phyloP scores from a whole-genome alignment of 1,140 invertebrate genomes.

The Drosophila rhopaloa region DNA sequence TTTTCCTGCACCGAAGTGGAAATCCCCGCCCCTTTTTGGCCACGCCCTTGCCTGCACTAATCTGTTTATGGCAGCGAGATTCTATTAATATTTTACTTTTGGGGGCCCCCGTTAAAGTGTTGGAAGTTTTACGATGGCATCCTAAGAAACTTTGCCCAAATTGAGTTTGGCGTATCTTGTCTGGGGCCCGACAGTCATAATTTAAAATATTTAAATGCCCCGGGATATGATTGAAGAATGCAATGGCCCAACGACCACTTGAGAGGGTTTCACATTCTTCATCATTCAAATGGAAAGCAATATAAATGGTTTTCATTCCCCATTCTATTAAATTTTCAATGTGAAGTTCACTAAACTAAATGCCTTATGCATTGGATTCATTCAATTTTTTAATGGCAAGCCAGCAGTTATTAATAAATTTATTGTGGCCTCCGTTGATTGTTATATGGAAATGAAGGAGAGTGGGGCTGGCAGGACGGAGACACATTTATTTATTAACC shows the following conservation, averaged over 20 bases:
- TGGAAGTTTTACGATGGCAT: conserved; percentile 67
- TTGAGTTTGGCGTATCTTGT: conserved; percentile 47
- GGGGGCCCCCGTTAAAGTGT: conserved; percentile 55
- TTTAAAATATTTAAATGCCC: conserved; percentile 64
- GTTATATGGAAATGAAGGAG: conserved; percentile 54
- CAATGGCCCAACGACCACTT: conserved; percentile 30
- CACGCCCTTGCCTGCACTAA: conserved; percentile 48
- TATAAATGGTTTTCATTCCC: conserved; percentile 34
- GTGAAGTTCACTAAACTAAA: conserved; percentile 51
- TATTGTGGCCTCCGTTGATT: conserved; percentile 66
- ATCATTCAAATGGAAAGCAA: conserved; percentile 64
- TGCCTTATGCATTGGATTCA: conserved; percentile 43
- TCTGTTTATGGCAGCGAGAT: conserved; percentile 73
- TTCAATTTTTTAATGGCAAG: conserved; percentile 59
- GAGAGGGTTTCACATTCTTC: conserved; percentile 61
- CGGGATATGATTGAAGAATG: conserved; percentile 62
- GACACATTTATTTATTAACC: conserved; percentile 16
- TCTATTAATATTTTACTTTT: conserved; percentile 68
- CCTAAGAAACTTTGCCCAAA: conserved; percentile 32
- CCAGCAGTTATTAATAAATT: conserved; percentile 70
- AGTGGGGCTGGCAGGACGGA: conserved; percentile 7
- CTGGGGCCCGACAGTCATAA: conserved; percentile 30
- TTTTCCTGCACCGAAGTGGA: conserved; percentile 33
- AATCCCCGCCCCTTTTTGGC: background rate
- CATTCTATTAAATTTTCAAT: conserved; percentile 32